Evolutionary conservation across 2,888 invertebrate genomes (phyloP).

Genomic region (Eristalis intricaria): DNA sequence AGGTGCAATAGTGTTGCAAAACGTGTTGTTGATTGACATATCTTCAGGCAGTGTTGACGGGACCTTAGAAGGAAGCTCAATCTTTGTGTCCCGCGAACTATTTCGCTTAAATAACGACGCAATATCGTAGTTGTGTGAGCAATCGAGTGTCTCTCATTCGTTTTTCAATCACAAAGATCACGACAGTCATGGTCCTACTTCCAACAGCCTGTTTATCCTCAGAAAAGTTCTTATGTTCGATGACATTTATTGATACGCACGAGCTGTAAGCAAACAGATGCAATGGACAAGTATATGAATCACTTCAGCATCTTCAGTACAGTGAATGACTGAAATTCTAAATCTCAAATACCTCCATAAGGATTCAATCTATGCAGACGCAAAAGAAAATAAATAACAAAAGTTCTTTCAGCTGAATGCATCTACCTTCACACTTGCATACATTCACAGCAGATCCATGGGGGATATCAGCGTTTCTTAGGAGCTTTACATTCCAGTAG

Average conservation of each 20-base stretch:
- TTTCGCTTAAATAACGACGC: too few relatives aligned
- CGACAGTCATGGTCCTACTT: too few relatives aligned
- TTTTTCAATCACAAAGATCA: too few relatives aligned
- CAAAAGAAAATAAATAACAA: neutral
- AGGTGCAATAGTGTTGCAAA: too few relatives aligned
- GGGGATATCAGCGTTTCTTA: neutral
- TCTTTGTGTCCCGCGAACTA: too few relatives aligned
- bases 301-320: neutral
- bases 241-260: neutral
- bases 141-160: too few relatives aligned
- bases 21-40: too few relatives aligned
- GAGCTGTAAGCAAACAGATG: neutral
- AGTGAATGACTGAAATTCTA: neutral
- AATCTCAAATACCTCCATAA: neutral
- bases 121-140: too few relatives aligned
- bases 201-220: too few relatives aligned
- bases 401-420: neutral
- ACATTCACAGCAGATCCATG: neutral
- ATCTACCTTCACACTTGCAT: neutral
- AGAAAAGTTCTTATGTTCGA: neutral
- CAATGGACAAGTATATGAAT: neutral
- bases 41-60: too few relatives aligned
- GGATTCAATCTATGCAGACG: neutral
- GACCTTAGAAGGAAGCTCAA: too few relatives aligned
- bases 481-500: conserved; percentile 1